Evolutionary conservation across 2,888 invertebrate genomes (phyloP), one percentile per base, ranked within the genome.

Genomic region (Dione juno): DNA sequence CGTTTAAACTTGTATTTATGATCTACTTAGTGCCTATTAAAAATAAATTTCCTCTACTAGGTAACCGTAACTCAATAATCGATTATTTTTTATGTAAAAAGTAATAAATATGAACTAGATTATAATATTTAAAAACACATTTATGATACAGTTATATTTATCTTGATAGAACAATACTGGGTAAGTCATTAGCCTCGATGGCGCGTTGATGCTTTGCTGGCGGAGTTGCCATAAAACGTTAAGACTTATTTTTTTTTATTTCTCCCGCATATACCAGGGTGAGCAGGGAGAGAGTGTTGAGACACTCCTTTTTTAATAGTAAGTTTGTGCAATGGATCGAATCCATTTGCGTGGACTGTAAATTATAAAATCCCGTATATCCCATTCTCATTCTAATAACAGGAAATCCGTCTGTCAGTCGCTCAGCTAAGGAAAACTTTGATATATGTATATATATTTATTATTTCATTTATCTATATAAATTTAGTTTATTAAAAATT

Each of bases 111-210:
- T 57, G 57, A 57, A 57, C 37, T 40, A 57, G 57, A 57, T 13
- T 57, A 40, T 37, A 37, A 57, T 7, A 57, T 57, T 57, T 13
- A 16, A 37, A 57, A 57, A 57, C 16, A 57, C 2, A 57, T 45
- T 57, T 43, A 61, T 35, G 3, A 11, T 11, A 61, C 61, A 45
- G 61, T 45, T 61, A 61, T n/a, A 45, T 35, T 45, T 6, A 61
- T 45, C 61, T 61, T 45, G 43, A 61, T n/a, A 35, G 61, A 61
- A 61, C 45, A 45, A 61, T 61, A 61, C 61, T 61, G 61, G 35
- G 45, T 19, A 64, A 64, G 64, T 64, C 64, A 64, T 64, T 64
- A 64, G 64, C 64, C 64, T 52, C 40, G 40, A 64, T 64, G 21
- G 14, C 50, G 19, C 52, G 37, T 50, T 64, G 52, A 64, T 64